Base-by-base conservation (phyloP, 2,888 invertebrate genomes). In the Erebia palarica region DNA sequence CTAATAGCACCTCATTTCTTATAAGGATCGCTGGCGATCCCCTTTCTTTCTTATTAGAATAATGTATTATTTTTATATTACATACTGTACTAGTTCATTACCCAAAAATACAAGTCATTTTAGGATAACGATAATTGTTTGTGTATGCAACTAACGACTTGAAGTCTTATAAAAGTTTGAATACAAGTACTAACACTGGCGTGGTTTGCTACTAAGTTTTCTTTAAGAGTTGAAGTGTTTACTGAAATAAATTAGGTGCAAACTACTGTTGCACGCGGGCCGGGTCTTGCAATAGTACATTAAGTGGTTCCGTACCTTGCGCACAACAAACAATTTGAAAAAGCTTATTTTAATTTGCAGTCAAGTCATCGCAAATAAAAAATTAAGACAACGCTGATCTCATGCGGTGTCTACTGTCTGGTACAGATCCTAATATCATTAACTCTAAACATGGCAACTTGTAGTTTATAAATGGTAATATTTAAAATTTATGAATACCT, bases 11-110 rank as follows among this genome's bases (percentile, higher is more conserved):
- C 91, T 91, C 91, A 91, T 91, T 87, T 90, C 86, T 85, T 86
- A 82, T 82, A 75, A 82, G 86, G 92, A 84, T 93, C 91, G 93
- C 93, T 89, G 93, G 93, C 92, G 92, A 93, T 91, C 91, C 85
- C 75, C 84, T 90, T 88, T 85, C 86, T 90, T 89, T 90, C 87
- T 92, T 86, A 89, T 87, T 91, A 91, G 90, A 85, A 80, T 91
- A 91, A 87, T 85, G 84, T 88, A 84, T 85, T 86, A 83, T 87
- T 86, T 86, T 84, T 86, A 78, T 87, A 83, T 55, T 55, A 51
- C 55, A 5, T 55, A 57, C 84, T 84, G 83, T 85, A 83, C 84
- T 86, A 86, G 81, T 87, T 86, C 83, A 81, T 84, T 84, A 85
- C 83, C 83, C 82, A 83, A 86, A 82, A 80, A 82, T 78, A 80